Evolutionary conservation across 2,113 vertebrate species (phyloP).

Genomic region (Pipa parva): DNA sequence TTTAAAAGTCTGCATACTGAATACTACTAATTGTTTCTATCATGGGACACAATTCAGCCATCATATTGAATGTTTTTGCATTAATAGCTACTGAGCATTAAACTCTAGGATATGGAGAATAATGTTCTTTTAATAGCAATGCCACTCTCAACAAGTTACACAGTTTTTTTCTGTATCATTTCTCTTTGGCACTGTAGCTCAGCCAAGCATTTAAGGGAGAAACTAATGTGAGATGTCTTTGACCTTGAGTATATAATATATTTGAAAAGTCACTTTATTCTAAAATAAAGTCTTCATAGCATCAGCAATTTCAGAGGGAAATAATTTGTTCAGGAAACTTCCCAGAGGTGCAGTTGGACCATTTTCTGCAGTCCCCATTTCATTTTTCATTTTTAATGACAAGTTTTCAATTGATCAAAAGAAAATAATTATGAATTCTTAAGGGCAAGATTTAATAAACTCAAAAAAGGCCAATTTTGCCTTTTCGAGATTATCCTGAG

Average conservation of each 20-base stretch:
- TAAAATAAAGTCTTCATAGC: too few relatives aligned
- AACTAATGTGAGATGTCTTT: neutral
- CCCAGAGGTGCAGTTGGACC: too few relatives aligned
- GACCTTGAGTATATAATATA: slow-evolving; percentile 7
- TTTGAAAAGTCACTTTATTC: too few relatives aligned
- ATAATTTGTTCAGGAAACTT: too few relatives aligned
- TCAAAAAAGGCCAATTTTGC: too few relatives aligned
- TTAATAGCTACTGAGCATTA: slow-evolving; percentile 1
- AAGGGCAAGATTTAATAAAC: too few relatives aligned
- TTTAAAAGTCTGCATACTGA: slow-evolving; percentile 19
- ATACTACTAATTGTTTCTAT: slow-evolving; percentile 23
- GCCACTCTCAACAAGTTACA: neutral
- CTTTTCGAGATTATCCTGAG: too few relatives aligned
- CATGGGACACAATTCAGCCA: slow-evolving; percentile 4
- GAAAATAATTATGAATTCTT: too few relatives aligned
- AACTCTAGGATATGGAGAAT: neutral
- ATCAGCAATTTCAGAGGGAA: too few relatives aligned
- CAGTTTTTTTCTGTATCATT: neutral
- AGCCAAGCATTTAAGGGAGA: neutral
- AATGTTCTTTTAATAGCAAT: neutral
- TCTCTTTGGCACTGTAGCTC: neutral
- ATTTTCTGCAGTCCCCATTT: too few relatives aligned
- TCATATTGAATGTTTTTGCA: slow-evolving; percentile 2
- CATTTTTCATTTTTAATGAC: too few relatives aligned
- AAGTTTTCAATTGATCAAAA: too few relatives aligned